A percentile compares a stretch with the other conserved stretches of the same genome.
These are phyloP conservation scores for Drosophila guanche DNA, from an alignment of 1,140 invertebrate genomes.

Conservation along the genomic window DNA sequence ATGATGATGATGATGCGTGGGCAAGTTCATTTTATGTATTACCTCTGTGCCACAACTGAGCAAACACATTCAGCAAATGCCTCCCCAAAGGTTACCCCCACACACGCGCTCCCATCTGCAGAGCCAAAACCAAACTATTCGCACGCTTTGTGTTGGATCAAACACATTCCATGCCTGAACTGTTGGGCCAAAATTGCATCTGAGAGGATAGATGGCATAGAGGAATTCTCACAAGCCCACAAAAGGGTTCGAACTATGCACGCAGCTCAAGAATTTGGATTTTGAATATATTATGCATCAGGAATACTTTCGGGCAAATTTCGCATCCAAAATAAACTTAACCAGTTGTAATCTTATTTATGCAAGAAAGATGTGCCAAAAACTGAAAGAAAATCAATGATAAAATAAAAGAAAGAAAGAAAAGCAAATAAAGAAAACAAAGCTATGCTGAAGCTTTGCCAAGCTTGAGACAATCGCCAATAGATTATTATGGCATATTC, in stretches of 20 bases:
- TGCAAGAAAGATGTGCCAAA: too few relatives aligned
- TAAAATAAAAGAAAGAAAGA: too few relatives aligned
- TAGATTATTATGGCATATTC: too few relatives aligned
- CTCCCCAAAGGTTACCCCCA: conserved; percentile 33
- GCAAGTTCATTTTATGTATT: conserved; percentile 70
- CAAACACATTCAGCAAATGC: conserved; percentile 70
- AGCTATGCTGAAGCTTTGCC: too few relatives aligned
- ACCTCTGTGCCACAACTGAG: conserved; percentile 55
- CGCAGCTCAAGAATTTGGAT: too few relatives aligned
- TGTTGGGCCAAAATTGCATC: not conserved
- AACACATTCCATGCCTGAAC: conserved; percentile 58
- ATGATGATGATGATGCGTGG: conserved; percentile 46
- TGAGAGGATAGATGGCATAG: not conserved
- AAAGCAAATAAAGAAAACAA: too few relatives aligned
- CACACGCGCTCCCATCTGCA: not conserved
- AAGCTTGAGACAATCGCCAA: too few relatives aligned
- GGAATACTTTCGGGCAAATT: too few relatives aligned
- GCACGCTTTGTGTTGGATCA: conserved; percentile 74
- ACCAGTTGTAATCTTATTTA: too few relatives aligned
- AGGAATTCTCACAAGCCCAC: conserved; percentile 1
- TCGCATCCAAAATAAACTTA: too few relatives aligned
- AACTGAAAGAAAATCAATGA: too few relatives aligned
- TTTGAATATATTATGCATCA: too few relatives aligned
- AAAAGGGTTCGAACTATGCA: not conserved
- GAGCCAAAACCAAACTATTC: conserved; percentile 58